These are phyloP conservation scores for Epinephelus lanceolatus DNA, from an alignment of 2,113 vertebrate genomes.

Conservation along the genomic window DNA sequence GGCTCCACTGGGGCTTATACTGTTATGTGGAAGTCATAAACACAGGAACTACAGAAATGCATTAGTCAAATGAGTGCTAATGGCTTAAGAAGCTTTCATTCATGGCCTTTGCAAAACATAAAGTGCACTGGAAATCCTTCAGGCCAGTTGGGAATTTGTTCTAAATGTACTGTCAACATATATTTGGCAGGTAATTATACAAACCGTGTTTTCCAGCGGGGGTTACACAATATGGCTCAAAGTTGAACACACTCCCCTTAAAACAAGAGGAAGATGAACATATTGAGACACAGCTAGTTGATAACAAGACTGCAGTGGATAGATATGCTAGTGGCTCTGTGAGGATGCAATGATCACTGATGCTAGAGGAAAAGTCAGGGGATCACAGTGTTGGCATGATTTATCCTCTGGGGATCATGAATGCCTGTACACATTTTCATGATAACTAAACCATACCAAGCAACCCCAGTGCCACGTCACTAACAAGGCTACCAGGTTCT, in stretches of 20 bases:
- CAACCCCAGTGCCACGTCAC: background rate
- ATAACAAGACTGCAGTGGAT: background rate
- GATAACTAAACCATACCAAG: background rate
- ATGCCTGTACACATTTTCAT: background rate
- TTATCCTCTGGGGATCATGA: background rate
- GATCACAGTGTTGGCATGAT: background rate
- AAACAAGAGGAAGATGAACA: slow-evolving; percentile 14
- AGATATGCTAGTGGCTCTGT: background rate
- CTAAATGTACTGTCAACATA: slow-evolving; percentile 55
- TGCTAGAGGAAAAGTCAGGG: background rate
- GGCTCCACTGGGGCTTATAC: slow-evolving; percentile 35
- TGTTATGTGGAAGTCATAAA: slow-evolving; percentile 58
- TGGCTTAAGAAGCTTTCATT: slow-evolving; percentile 56
- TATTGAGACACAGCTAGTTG: background rate
- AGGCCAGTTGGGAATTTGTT: slow-evolving; percentile 43
- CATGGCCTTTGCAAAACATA: slow-evolving; percentile 27
- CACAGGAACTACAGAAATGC: slow-evolving; percentile 56
- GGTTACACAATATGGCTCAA: background rate
- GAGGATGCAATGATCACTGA: background rate
- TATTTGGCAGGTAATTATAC: slow-evolving; percentile 35
- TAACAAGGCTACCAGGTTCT: background rate
- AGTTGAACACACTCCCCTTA: background rate
- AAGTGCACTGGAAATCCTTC: slow-evolving; percentile 28
- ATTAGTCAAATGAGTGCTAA: slow-evolving; percentile 51
- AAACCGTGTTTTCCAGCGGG: slow-evolving; percentile 15